Evolutionary conservation across 2,888 invertebrate species (phyloP).

Genomic region (Cenopis cana): DNA sequence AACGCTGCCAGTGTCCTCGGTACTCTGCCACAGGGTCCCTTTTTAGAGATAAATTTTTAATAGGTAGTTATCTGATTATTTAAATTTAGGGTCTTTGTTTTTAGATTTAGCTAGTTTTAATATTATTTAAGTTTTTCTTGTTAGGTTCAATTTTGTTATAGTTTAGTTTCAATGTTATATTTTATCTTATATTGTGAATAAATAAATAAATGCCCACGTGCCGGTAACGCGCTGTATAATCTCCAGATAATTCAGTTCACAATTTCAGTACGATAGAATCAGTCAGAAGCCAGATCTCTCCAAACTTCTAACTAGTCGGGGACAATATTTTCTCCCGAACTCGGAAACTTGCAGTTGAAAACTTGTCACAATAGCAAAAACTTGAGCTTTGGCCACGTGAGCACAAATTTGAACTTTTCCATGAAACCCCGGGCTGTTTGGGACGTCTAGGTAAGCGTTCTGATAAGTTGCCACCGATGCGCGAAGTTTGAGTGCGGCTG

Average conservation of each 20-base stretch:
- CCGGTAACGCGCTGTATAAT: too few relatives aligned
- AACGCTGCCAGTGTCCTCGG: too few relatives aligned
- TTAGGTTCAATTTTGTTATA: too few relatives aligned
- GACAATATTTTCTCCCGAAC: conserved; percentile 32
- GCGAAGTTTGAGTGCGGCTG: conserved; percentile 10
- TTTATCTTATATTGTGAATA: too few relatives aligned
- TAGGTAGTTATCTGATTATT: too few relatives aligned
- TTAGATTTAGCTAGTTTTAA: too few relatives aligned
- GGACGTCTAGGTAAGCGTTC: conserved; percentile 38
- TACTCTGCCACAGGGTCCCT: too few relatives aligned
- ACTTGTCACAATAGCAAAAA: conserved; percentile 44
- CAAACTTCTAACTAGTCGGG: conserved; percentile 34
- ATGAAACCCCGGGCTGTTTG: conserved; percentile 14
- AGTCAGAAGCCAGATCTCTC: neutral
- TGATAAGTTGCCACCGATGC: conserved; percentile 25
- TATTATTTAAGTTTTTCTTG: too few relatives aligned
- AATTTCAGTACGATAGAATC: neutral
- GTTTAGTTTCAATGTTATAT: too few relatives aligned
- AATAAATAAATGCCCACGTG: too few relatives aligned
- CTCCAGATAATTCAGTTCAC: conserved; percentile 12
- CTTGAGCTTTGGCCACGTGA: conserved; percentile 37
- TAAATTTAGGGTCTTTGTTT: too few relatives aligned
- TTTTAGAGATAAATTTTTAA: too few relatives aligned
- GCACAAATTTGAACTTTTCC: conserved; percentile 44
- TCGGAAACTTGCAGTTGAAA: conserved; percentile 39